Evolutionary conservation across 2,797 vertebrate genomes (phyloP).

Genomic region (Sebastes kiyomatsui): DNA sequence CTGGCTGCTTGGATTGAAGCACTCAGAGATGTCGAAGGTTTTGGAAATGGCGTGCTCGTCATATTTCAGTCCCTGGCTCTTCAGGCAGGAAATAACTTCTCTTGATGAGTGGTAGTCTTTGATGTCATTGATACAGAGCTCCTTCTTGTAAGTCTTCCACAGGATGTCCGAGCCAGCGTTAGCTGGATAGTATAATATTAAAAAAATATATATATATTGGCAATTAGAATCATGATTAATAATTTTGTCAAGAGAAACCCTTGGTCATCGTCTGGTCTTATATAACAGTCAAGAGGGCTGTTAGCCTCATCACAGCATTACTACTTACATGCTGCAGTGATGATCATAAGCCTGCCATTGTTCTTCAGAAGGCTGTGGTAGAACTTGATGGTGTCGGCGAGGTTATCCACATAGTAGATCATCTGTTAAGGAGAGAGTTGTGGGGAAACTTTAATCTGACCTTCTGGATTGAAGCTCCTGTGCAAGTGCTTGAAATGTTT

Average conservation of each 20-base stretch:
- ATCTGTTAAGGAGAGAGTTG: constrained; percentile 75
- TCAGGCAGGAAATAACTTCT: constrained; percentile 56
- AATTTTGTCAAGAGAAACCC: not conserved
- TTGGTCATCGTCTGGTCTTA: not conserved
- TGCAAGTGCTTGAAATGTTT: too few relatives aligned
- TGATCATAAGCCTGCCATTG: constrained; percentile 84
- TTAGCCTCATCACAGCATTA: not conserved
- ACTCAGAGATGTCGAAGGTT: constrained; percentile 67
- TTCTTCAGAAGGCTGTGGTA: constrained; percentile 86
- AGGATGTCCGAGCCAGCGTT: constrained; percentile 58
- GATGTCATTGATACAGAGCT: constrained; percentile 5
- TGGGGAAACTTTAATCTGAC: not conserved
- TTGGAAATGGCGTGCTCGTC: constrained; percentile 58
- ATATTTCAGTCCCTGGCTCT: constrained; percentile 66
- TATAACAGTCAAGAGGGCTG: not conserved
- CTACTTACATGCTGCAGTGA: constrained; percentile 76
- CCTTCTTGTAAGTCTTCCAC: not conserved
- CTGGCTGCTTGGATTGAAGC: constrained; percentile 55
- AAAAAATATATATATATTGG: not conserved
- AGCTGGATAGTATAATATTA: constrained; percentile 21
- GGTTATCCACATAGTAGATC: constrained; percentile 88
- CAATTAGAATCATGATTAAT: not conserved
- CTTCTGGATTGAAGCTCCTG: not conserved
- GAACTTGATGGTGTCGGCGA: constrained; percentile 81
- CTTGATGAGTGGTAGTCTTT: constrained; percentile 56